These are phyloP conservation scores for Drosophila asahinai DNA, from an alignment of 1,140 invertebrate genomes.

Conservation along the genomic window DNA sequence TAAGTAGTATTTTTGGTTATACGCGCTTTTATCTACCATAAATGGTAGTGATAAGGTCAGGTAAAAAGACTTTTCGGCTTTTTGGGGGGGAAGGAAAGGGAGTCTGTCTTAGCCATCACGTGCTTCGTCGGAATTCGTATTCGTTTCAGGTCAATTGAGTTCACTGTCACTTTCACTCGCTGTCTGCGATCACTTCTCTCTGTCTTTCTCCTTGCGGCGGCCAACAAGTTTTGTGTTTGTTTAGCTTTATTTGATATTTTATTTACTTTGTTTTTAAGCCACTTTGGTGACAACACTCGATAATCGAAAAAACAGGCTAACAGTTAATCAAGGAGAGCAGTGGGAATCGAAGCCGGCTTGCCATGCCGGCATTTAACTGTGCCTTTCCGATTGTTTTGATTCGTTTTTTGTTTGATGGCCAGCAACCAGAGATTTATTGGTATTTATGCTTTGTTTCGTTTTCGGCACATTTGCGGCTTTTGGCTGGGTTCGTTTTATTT, in stretches of 20 bases:
- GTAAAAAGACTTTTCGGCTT: not conserved
- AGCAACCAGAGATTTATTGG: conserved; percentile 43
- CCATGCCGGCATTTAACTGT: conserved; percentile 57
- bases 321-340: conserved; percentile 34
- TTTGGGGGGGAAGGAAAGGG: not conserved
- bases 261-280: conserved; percentile 17
- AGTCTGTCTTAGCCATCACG: conserved; percentile 24
- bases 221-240: conserved; percentile 34
- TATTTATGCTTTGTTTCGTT: conserved; percentile 37
- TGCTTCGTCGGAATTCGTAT: conserved; percentile 32
- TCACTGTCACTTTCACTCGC: conserved; percentile 80
- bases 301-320: conserved; percentile 1
- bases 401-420: conserved; percentile 47
- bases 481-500: conserved; percentile 29
- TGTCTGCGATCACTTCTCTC: conserved; percentile 4
- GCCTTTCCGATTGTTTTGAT: conserved; percentile 59
- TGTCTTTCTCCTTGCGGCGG: not conserved
- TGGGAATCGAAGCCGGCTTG: conserved; percentile 16
- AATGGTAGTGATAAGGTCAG: conserved; percentile 12
- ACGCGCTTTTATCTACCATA: conserved; percentile 26
- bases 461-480: conserved; percentile 27
- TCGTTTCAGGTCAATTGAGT: conserved; percentile 70
- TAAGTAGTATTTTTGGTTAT: conserved; percentile 13
- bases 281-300: conserved; percentile 51
- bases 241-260: conserved; percentile 13